A percentile compares a stretch with the other conserved stretches of the same genome.
These are phyloP conservation scores for Lissonota sp. DNA, from an alignment of 2,888 invertebrate genomes.

Conservation along the genomic window DNA sequence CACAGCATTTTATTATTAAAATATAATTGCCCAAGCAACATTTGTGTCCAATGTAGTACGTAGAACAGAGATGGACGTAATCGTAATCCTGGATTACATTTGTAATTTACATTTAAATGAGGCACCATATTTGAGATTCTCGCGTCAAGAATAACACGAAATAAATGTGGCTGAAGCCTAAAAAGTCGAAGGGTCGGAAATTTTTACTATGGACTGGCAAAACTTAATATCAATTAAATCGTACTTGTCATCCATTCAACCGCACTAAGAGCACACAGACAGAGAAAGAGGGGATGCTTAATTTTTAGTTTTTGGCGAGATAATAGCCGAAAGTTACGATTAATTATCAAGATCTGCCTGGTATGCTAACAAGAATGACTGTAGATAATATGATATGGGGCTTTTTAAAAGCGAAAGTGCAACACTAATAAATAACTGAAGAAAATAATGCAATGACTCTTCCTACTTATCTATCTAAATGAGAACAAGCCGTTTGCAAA, in stretches of 20 bases:
- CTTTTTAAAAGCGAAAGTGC: no score
- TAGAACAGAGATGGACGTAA: no score
- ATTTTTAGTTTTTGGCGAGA: slow-evolving; percentile 2
- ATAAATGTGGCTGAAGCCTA: slow-evolving; percentile 16
- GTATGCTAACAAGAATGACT: slow-evolving; percentile 23
- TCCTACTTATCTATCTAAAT: slow-evolving; percentile 26
- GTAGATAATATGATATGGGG: no score
- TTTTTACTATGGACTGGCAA: slow-evolving; percentile 14
- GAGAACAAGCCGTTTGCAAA: slow-evolving; percentile 26
- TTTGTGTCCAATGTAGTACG: no score
- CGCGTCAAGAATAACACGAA: slow-evolving; percentile 6
- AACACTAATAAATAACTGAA: slow-evolving; percentile 9
- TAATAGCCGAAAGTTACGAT: slow-evolving; percentile 19
- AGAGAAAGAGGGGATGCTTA: slow-evolving; percentile 1
- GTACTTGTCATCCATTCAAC: slow-evolving; percentile 7
- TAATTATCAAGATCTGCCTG: slow-evolving; percentile 16
- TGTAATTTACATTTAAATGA: slow-evolving; percentile 1
- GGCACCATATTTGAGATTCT: neutral
- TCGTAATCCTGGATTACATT: no score
- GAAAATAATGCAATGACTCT: slow-evolving; percentile 10
- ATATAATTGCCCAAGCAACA: slow-evolving; percentile 28
- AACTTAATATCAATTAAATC: slow-evolving; percentile 18
- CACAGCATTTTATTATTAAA: slow-evolving; percentile 8
- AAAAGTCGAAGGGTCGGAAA: slow-evolving; percentile 25
- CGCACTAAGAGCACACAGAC: neutral